Conservation (phyloP, 2,113 vertebrate species). For the Atlantisia rogersi region DNA sequence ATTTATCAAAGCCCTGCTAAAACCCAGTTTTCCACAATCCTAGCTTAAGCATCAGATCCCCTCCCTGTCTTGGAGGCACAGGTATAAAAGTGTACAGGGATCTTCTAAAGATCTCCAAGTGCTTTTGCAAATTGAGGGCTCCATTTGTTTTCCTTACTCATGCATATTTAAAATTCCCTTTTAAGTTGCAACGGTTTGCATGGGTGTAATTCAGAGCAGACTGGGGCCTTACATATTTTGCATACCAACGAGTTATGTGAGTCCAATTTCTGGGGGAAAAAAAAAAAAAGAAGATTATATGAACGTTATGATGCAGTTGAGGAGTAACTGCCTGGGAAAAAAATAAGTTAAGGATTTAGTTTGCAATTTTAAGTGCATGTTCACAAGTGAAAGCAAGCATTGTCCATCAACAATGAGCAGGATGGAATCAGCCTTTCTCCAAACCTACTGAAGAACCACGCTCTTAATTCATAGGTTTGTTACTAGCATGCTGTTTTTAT, state of each 20-base stretch:
- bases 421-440: not conserved
- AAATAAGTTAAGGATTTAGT: not conserved
- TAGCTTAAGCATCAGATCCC: not conserved
- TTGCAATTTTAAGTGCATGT: not conserved
- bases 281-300: not conserved
- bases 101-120: not conserved
- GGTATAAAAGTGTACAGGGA: not conserved
- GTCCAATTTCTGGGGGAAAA: not conserved
- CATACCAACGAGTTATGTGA: conserved; percentile 14
- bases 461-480: conserved; percentile 58
- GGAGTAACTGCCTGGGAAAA: not conserved
- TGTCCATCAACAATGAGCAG: not conserved
- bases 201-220: conserved; percentile 47
- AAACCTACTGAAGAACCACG: not conserved
- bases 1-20: not conserved
- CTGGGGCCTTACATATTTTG: conserved; percentile 31
- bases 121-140: not conserved
- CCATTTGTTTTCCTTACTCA: conserved; percentile 21
- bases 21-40: not conserved
- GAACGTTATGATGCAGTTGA: not conserved
- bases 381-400: not conserved
- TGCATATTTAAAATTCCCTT: conserved; percentile 48
- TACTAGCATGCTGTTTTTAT: not conserved
- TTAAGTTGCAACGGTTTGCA: conserved; percentile 6
- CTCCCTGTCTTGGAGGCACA: not conserved